Percentiles rank a stretch among this genome's conserved stretches.
Conservation (phyloP, 2,888 invertebrate genomes). For the Tipula unca region DNA sequence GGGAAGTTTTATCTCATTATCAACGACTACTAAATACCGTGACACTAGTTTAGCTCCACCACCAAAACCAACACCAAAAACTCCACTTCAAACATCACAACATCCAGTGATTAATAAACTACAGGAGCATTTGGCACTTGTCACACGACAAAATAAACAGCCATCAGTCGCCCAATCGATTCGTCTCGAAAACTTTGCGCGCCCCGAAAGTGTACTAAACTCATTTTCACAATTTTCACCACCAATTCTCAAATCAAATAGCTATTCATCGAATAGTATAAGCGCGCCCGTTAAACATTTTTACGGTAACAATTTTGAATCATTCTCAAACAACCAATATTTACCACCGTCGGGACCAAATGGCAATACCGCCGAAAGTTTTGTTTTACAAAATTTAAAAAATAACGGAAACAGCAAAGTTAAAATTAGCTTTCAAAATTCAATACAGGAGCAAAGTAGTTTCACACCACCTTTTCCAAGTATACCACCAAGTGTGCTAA, state of each 20-base stretch:
- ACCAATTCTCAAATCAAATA: background rate
- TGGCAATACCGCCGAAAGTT: background rate
- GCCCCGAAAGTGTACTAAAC: background rate
- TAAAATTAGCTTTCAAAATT: background rate
- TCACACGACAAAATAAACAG: constrained; percentile 9
- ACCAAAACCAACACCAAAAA: constrained; percentile 19
- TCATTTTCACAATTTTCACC: constrained; percentile 10
- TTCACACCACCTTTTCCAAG: constrained; percentile 22
- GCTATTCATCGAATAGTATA: background rate
- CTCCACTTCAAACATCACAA: constrained; percentile 21
- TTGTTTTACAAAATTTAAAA: background rate
- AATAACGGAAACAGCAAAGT: background rate
- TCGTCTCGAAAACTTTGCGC: background rate
- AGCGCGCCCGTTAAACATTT: background rate
- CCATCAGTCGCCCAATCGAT: constrained; percentile 16
- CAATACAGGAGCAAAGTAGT: background rate
- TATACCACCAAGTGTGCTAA: constrained; percentile 25
- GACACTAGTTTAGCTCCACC: constrained; percentile 23
- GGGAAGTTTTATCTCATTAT: background rate
- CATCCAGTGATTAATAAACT: constrained; percentile 25
- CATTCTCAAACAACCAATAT: background rate
- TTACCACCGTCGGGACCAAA: background rate
- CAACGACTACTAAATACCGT: constrained; percentile 17
- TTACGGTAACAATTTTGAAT: constrained; percentile 14
- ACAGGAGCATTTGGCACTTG: constrained; percentile 24